phyloP scores from a whole-genome alignment of 2,888 invertebrate species.

The Linyphia triangularis region DNA sequence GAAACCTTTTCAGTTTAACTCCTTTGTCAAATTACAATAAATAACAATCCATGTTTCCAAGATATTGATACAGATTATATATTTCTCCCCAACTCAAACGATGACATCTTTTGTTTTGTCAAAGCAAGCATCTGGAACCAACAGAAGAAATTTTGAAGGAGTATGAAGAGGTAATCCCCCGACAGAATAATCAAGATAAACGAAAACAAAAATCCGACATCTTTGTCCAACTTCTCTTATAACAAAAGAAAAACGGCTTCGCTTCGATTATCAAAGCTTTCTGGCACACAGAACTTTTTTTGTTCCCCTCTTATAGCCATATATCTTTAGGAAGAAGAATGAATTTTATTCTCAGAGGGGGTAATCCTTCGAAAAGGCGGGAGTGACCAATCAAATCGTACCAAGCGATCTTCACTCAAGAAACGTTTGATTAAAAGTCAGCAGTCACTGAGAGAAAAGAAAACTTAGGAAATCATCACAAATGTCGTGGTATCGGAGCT shows the following conservation, averaged over 20 bases:
- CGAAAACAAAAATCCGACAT: neutral
- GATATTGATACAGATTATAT: too few relatives aligned
- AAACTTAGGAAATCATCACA: neutral
- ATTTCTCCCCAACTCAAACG: too few relatives aligned
- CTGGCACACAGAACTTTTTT: neutral
- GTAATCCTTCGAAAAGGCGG: neutral
- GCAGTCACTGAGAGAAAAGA: neutral
- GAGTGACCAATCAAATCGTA: neutral
- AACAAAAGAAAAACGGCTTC: neutral
- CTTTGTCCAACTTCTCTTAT: neutral
- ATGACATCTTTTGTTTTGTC: too few relatives aligned
- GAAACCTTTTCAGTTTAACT: too few relatives aligned
- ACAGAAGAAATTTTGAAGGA: too few relatives aligned
- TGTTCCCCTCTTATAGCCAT: neutral
- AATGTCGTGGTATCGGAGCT: neutral
- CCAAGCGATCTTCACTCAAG: neutral
- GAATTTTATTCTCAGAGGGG: neutral
- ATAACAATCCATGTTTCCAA: too few relatives aligned
- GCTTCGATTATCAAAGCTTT: neutral
- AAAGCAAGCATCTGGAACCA: too few relatives aligned
- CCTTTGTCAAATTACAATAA: too few relatives aligned
- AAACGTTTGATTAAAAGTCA: slow-evolving; percentile 3
- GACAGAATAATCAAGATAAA: neutral
- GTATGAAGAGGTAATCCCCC: neutral
- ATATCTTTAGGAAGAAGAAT: neutral